Conservation (phyloP, 2,797 vertebrate genomes). For the Muraenolepis orangiensis region DNA sequence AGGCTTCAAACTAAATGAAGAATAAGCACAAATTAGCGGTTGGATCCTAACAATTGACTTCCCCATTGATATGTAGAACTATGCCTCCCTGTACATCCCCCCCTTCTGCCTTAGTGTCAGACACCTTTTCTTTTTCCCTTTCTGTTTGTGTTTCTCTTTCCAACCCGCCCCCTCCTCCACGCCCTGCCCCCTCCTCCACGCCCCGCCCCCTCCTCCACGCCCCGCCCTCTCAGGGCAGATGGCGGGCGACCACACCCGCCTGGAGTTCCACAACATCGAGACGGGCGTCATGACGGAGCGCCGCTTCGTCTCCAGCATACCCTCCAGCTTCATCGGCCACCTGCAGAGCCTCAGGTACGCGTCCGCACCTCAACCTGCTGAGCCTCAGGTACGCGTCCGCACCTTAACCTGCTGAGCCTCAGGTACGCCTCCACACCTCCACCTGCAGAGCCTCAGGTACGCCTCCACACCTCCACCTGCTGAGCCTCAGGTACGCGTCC, state of each 20-base stretch:
- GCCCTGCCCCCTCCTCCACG: slow-evolving; percentile 67
- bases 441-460: no score
- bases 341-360: slow-evolving; percentile 92
- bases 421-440: no score
- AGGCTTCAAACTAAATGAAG: background rate
- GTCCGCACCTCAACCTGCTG: background rate
- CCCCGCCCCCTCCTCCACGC: slow-evolving; percentile 66
- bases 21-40: no score
- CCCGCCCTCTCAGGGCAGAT: slow-evolving; percentile 87
- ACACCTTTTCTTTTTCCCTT: slow-evolving; percentile 71
- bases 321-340: slow-evolving; percentile 97
- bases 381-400: no score
- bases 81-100: slow-evolving; percentile 58
- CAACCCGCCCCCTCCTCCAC: slow-evolving; percentile 69
- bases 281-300: slow-evolving; percentile 98
- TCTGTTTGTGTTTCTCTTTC: slow-evolving; percentile 71
- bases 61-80: background rate
- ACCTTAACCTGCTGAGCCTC: no score
- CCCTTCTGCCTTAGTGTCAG: slow-evolving; percentile 74
- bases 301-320: slow-evolving; percentile 89
- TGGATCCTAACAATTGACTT: no score
- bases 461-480: no score
- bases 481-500: no score
- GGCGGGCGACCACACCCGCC: slow-evolving; percentile 95
- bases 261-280: slow-evolving; percentile 99